A percentile compares a stretch with the other conserved stretches of the same genome.
Evolutionary conservation across 2,888 invertebrate species (phyloP).

Genomic region (Acleris emargana): DNA sequence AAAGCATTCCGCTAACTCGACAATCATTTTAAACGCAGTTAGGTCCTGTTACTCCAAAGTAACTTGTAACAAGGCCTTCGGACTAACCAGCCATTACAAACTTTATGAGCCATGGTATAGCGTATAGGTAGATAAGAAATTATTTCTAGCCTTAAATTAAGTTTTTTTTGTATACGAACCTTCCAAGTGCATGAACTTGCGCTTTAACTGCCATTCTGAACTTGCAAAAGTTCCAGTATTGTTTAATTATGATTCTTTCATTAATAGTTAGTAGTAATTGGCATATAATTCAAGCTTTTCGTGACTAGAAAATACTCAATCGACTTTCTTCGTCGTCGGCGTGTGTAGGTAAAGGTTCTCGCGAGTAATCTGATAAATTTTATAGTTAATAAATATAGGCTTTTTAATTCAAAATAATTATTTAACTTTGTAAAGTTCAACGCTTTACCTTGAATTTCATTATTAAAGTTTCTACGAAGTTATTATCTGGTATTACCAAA

Average conservation of each 20-base stretch:
- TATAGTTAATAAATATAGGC: slow-evolving; percentile 15
- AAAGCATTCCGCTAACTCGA: slow-evolving; percentile 9
- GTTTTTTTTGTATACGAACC: not conserved
- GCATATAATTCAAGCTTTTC: no score
- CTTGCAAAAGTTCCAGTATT: no score
- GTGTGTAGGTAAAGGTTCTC: slow-evolving; percentile 15
- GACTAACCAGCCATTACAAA: slow-evolving; percentile 6
- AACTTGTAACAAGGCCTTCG: slow-evolving; percentile 11
- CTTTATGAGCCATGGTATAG: slow-evolving; percentile 20
- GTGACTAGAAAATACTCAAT: not conserved
- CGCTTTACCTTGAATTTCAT: slow-evolving; percentile 50
- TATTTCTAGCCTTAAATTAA: not conserved
- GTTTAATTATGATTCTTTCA: no score
- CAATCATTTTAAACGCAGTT: slow-evolving; percentile 16
- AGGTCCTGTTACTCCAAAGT: slow-evolving; percentile 20
- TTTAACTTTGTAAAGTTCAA: slow-evolving; percentile 45
- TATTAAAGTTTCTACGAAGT: slow-evolving; percentile 44
- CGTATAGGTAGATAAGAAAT: slow-evolving; percentile 12
- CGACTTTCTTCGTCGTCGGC: slow-evolving; percentile 17
- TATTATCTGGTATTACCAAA: slow-evolving; percentile 46
- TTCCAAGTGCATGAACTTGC: not conserved
- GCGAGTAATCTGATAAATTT: slow-evolving; percentile 24
- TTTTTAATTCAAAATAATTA: slow-evolving; percentile 28
- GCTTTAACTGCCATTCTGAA: no score
- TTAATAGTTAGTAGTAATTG: no score